Base-by-base conservation (phyloP, 2,888 invertebrate species). In the Xanthia icteritia region DNA sequence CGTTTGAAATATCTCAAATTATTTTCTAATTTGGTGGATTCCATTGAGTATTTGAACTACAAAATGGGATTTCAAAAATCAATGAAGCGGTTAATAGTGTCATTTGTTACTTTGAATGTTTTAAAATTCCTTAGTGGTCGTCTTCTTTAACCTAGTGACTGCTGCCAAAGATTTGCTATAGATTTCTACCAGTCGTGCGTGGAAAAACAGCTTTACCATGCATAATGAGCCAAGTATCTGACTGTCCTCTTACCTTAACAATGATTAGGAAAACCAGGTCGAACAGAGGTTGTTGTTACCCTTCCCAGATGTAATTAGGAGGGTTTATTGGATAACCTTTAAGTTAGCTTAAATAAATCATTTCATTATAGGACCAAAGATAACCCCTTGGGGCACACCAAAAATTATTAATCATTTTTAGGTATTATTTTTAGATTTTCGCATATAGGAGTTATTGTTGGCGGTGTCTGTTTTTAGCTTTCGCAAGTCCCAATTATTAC, bases 141-240 rank as follows among this genome's bases (percentile, higher is more conserved):
- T 58, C 54, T 75, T 67, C n/a, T 69, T 65, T 80, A 68, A 60
- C 79, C 83, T 13, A 80, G 64, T 83, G n/a, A 27, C 27, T 45
- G 36, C 36, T 75, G 76, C 65, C 76, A 75, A 82, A 39, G 69
- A 11, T 65, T 64, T 64, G n/a, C 56, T 77, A 65, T 83, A 77
- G 48, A 64, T 73, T 2, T 48, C 36, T 36, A 36, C 1, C 1
- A 58, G 17, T 58, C 68, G 67, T 79, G 77, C 51, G 36, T 54
- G 4, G 42, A 77, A 4, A 63, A 76, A 27, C 13, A 60, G 77
- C 65, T 61, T 66, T 45, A 65, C 42, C 77, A 64, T 69, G 51
- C 48, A 64, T 69, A 82, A 77, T 65, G 51, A 45, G 58, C 77
- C 67, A 76, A 79, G 67, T 58, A 39, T 45, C 39, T 6, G 13